phyloP scores from a whole-genome alignment of 2,113 vertebrate species.

The Psittacula cyanocephala region DNA sequence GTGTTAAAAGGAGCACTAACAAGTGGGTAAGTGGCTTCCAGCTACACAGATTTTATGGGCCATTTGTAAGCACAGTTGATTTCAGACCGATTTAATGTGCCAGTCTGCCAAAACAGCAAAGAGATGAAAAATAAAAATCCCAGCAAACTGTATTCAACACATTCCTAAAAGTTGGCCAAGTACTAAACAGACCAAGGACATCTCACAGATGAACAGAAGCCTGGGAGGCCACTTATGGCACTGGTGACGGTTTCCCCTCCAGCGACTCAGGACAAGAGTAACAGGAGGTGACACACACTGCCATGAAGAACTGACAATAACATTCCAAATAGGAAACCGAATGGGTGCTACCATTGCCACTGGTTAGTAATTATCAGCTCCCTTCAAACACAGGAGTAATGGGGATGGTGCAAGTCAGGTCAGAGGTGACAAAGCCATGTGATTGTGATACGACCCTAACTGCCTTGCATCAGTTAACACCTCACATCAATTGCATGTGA shows the following conservation, averaged over 20 bases:
- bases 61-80: conserved; percentile 19
- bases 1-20: conserved; percentile 30
- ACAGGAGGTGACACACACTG: fast-evolving
- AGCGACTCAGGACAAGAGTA: background rate
- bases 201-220: background rate
- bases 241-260: background rate
- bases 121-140: background rate
- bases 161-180: background rate
- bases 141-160: background rate
- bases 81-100: conserved; percentile 25
- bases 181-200: background rate
- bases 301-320: background rate
- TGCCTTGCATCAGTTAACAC: too few relatives aligned
- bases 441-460: background rate
- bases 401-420: background rate
- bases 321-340: background rate
- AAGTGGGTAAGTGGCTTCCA: conserved; percentile 30
- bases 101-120: conserved; percentile 26
- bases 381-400: background rate
- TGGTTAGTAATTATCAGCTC: background rate
- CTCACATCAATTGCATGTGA: background rate
- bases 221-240: background rate
- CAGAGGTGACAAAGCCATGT: background rate
- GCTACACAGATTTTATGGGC: conserved; percentile 17
- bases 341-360: background rate